phyloP scores from a whole-genome alignment of 2,797 vertebrate species.

The Falco columbarius region DNA sequence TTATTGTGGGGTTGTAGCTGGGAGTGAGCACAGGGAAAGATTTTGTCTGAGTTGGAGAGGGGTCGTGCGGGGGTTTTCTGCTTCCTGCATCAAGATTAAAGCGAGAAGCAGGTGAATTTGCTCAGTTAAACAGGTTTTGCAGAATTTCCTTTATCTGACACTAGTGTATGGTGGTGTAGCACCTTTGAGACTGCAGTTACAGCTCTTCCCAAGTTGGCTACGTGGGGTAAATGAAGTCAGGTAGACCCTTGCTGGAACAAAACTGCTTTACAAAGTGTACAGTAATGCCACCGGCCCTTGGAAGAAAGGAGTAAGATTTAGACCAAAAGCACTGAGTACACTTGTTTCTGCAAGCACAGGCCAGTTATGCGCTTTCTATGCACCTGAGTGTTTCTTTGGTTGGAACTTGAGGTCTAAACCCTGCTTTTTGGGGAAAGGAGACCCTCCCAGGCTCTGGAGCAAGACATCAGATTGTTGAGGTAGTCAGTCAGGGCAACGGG shows the following conservation, averaged over 20 bases:
- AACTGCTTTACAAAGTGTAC: neutral
- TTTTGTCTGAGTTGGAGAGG: neutral
- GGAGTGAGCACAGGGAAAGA: neutral
- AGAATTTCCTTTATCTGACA: neutral
- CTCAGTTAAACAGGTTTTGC: neutral
- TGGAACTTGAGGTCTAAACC: neutral
- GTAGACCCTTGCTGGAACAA: neutral
- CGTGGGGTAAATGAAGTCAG: fast-evolving
- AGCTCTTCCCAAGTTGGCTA: neutral
- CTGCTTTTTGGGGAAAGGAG: neutral
- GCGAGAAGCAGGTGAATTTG: neutral
- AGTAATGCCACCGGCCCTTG: neutral
- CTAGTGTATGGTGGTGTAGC: fast-evolving
- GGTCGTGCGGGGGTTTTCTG: neutral
- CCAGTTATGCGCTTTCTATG: neutral
- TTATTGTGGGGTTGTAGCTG: neutral
- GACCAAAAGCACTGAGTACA: neutral
- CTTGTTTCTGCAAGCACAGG: neutral
- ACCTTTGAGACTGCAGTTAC: neutral
- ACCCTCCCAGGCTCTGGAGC: neutral
- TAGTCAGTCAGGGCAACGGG: neutral
- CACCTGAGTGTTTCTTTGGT: neutral
- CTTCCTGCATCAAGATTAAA: neutral
- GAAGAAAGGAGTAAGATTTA: neutral
- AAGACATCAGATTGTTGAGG: neutral